Conservation (phyloP, 53 echinoderm and acorn worm species). For the Glandiceps talaboti region DNA sequence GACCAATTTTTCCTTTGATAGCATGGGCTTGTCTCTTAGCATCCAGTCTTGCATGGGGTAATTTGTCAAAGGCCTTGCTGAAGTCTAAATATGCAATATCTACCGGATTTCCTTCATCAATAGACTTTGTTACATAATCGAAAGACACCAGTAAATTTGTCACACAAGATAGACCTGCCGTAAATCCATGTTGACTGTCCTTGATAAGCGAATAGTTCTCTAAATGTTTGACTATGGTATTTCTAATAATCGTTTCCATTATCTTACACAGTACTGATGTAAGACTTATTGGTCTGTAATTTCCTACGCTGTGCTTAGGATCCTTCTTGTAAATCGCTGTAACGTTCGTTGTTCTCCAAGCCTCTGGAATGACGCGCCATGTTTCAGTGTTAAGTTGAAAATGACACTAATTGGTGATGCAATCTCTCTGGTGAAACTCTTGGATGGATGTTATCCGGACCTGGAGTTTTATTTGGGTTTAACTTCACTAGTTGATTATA, state of each 20-base stretch:
- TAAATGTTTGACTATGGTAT: slow-evolving; percentile 4
- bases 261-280: slow-evolving; percentile 16
- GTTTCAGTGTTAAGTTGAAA: slow-evolving; percentile 6
- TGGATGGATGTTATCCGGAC: slow-evolving; percentile 12
- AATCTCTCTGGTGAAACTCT: neutral
- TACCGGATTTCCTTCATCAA: slow-evolving; percentile 19
- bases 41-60: slow-evolving; percentile 11
- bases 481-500: slow-evolving; percentile 3
- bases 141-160: slow-evolving; percentile 6
- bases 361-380: slow-evolving; percentile 15
- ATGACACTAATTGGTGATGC: slow-evolving; percentile 3
- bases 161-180: slow-evolving; percentile 9
- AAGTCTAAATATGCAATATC: slow-evolving; percentile 20
- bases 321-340: slow-evolving; percentile 24
- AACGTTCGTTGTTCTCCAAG: slow-evolving; percentile 12
- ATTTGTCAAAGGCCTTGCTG: slow-evolving; percentile 8
- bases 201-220: neutral
- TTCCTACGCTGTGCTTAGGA: neutral
- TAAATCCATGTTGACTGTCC: slow-evolving; percentile 17
- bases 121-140: slow-evolving; percentile 1
- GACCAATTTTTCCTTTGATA: slow-evolving; percentile 1
- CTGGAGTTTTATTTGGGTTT: slow-evolving; percentile 13
- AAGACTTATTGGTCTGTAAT: slow-evolving; percentile 23
- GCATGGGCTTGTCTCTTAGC: neutral
- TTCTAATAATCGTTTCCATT: slow-evolving; percentile 12